A percentile compares a stretch with the other conserved stretches of the same genome.
Evolutionary conservation across 1,140 invertebrate species (phyloP).

Genomic region (Galendromus occidentalis): DNA sequence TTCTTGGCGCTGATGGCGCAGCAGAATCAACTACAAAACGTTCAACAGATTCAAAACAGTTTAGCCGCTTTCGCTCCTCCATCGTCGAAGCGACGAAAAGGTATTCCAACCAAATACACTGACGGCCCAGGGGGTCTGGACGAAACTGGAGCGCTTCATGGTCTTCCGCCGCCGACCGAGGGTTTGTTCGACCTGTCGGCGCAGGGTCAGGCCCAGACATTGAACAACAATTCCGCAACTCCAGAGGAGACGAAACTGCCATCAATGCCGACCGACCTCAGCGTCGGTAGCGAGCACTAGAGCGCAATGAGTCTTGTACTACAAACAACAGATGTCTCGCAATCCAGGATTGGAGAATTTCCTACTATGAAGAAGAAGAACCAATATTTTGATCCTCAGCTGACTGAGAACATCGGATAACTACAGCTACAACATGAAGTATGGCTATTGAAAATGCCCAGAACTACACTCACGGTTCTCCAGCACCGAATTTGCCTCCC

Average conservation of each 20-base stretch:
- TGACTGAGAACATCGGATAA: not conserved
- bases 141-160: not conserved
- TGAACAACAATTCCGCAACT: constrained; percentile 4
- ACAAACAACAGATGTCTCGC: not conserved
- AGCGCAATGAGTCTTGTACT: not conserved
- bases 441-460: not conserved
- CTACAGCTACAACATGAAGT: not conserved
- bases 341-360: not conserved
- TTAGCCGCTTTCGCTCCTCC: constrained; percentile 2
- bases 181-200: not conserved
- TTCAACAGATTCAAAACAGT: constrained; percentile 6
- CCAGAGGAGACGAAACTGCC: not conserved
- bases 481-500: not conserved
- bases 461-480: constrained; percentile 1
- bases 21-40: constrained; percentile 7
- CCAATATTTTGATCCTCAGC: not conserved
- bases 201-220: not conserved
- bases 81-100: constrained; percentile 3
- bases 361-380: not conserved
- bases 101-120: constrained; percentile 6
- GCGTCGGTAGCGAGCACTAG: not conserved
- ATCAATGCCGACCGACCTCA: not conserved
- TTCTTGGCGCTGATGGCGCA: constrained; percentile 11
- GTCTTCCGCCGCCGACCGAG: not conserved
- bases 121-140: not conserved